Evolutionary conservation across 2,888 invertebrate genomes (phyloP).

Genomic region (Nemotelus pantherinus): DNA sequence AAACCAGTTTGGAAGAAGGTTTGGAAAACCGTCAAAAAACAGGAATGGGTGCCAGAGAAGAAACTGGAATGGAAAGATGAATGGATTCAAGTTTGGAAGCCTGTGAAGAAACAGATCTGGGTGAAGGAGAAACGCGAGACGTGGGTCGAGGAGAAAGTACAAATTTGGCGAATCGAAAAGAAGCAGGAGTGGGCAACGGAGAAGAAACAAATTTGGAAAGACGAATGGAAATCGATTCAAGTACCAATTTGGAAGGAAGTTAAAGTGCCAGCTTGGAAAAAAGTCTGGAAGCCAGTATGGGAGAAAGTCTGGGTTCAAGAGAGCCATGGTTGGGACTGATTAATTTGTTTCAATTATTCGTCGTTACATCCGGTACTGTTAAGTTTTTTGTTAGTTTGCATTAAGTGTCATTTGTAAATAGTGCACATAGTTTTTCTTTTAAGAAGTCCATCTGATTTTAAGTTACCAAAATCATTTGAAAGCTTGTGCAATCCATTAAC

Average conservation of each 20-base stretch:
- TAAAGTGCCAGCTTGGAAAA: constrained; percentile 79
- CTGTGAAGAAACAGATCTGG: constrained; percentile 82
- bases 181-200: constrained; percentile 69
- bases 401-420: constrained; percentile 16
- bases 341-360: neutral
- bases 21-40: constrained; percentile 82
- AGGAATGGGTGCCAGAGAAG: constrained; percentile 78
- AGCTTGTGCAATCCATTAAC: neutral
- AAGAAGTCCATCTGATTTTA: too few relatives aligned
- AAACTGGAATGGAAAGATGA: constrained; percentile 72
- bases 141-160: constrained; percentile 77
- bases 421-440: neutral
- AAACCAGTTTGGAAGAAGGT: constrained; percentile 78
- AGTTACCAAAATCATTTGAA: too few relatives aligned
- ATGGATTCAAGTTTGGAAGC: constrained; percentile 78
- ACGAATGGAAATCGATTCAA: constrained; percentile 75
- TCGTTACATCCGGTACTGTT: neutral
- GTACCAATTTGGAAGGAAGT: constrained; percentile 78
- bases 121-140: constrained; percentile 80
- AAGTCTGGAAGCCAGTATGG: constrained; percentile 85
- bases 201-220: constrained; percentile 80
- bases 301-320: constrained; percentile 85
- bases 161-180: constrained; percentile 71
- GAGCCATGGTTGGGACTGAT: constrained; percentile 59
- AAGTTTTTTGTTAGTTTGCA: constrained; percentile 5